Evolutionary conservation across 2,888 invertebrate genomes (phyloP), one percentile per base, ranked within the genome.

Genomic region (Apocheima hispidaria): DNA sequence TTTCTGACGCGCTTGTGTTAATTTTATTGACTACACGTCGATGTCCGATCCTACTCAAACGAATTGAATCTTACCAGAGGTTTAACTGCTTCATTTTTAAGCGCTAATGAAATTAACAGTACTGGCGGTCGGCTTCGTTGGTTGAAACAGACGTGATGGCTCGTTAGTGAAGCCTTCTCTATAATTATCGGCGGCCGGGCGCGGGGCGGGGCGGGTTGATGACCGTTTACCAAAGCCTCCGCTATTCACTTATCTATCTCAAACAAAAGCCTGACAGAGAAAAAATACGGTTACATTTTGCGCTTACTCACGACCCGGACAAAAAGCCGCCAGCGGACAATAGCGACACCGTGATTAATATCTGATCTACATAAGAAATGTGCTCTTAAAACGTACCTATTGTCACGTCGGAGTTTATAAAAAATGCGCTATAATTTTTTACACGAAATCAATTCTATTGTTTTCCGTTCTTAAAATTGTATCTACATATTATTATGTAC

Each of bases 211-310:
- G 66, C 77, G 79, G 88, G 87, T 87, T 82, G 85, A 84, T 83
- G 87, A 87, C 89, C 88, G 87, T 82, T 81, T 77, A 77, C 82
- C 71, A 75, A 80, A 78, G 76, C 69, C 74, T 74, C 71, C 78
- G 76, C 86, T 87, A 88, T 88, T 88, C 88, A 88, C 86, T 90
- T 88, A 90, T 89, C 88, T 87, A 77, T 72, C 78, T 81, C 86
- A 88, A 89, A 92, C 90, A 90, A 90, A 90, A 83, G 68, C 82
- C 72, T 72, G 63, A 68, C 60, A 65, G 69, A 72, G 68, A 81
- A 84, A 84, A 86, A 83, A 78, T 71, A 68, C 68, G 77, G 74
- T 77, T 74, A 74, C 77, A 81, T 81, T 83, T 86, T 85, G 80
- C 83, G 89, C 88, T 88, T 87, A 88, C 83, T 90, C 88, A 89